Conservation (phyloP, 2,888 invertebrate genomes). For the Abrostola tripartita region DNA sequence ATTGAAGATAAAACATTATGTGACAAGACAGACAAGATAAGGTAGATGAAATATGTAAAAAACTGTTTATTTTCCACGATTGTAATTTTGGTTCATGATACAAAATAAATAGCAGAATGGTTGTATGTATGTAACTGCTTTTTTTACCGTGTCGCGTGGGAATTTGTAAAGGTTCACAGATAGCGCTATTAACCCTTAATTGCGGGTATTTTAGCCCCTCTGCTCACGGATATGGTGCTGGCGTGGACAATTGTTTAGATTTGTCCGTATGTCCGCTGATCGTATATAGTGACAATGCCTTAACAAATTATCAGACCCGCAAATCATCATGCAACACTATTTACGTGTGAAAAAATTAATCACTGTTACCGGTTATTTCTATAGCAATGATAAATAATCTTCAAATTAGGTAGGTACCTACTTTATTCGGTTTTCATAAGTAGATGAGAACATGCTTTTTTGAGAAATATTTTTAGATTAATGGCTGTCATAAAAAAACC, state of each 20-base stretch:
- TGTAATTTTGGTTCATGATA: background rate
- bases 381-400: too few relatives aligned
- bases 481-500: too few relatives aligned
- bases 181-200: slow-evolving; percentile 72
- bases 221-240: slow-evolving; percentile 25
- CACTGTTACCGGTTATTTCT: too few relatives aligned
- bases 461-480: too few relatives aligned
- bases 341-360: slow-evolving; percentile 61
- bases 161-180: slow-evolving; percentile 63
- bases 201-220: slow-evolving; percentile 61
- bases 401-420: too few relatives aligned
- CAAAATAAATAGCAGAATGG: slow-evolving; percentile 2
- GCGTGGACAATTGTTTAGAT: slow-evolving; percentile 61
- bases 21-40: slow-evolving; percentile 3
- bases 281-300: slow-evolving; percentile 65
- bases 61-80: background rate
- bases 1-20: slow-evolving; percentile 11
- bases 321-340: slow-evolving; percentile 69
- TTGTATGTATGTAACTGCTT: slow-evolving; percentile 1
- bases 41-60: too few relatives aligned
- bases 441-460: too few relatives aligned
- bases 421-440: too few relatives aligned
- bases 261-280: slow-evolving; percentile 61
- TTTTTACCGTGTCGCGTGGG: slow-evolving; percentile 66
- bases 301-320: slow-evolving; percentile 71